Conservation (phyloP, 1,140 invertebrate species). For the Halyomorpha halys region DNA sequence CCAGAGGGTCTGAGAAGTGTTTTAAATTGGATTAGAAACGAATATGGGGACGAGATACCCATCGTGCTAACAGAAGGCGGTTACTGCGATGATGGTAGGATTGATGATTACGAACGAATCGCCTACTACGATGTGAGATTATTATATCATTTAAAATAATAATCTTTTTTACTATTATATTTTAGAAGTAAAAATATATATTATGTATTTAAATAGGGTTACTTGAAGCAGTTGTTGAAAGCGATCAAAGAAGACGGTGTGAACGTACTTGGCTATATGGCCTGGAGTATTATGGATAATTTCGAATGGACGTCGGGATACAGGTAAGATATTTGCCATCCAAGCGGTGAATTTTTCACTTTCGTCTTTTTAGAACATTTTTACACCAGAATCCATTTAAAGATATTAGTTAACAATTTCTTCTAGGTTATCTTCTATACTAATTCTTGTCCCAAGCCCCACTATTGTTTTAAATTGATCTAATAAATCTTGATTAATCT, state of each 20-base stretch:
- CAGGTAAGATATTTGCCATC: too few relatives aligned
- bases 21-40: neutral
- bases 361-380: too few relatives aligned
- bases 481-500: too few relatives aligned
- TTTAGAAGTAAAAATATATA: neutral
- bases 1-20: neutral
- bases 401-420: too few relatives aligned
- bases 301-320: conserved; percentile 63
- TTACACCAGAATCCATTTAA: too few relatives aligned
- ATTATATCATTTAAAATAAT: neutral
- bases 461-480: too few relatives aligned
- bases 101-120: conserved; percentile 40
- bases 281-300: conserved; percentile 68
- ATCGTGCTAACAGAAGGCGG: neutral
- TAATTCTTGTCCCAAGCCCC: too few relatives aligned
- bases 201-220: conserved; percentile 37
- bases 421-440: too few relatives aligned
- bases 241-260: conserved; percentile 38
- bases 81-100: conserved; percentile 35
- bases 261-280: conserved; percentile 52
- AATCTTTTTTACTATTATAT: neutral
- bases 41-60: neutral
- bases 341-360: too few relatives aligned
- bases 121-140: conserved; percentile 43
- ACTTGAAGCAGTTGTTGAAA: conserved; percentile 52